phyloP scores from a whole-genome alignment of 2,888 invertebrate species.

The Limnephilus lunatus region DNA sequence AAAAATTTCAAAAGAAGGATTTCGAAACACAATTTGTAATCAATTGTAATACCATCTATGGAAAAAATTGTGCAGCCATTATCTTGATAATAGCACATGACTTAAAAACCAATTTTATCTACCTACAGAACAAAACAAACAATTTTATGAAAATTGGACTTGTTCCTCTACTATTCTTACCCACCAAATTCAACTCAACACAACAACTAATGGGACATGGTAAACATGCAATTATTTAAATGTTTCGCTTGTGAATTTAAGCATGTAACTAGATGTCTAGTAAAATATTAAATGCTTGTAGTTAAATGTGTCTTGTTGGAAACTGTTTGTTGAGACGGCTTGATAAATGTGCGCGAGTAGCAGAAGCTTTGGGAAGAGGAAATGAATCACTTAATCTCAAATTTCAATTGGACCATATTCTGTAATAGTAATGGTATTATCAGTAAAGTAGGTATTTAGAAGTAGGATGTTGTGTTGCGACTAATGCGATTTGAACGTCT shows the following conservation, averaged over 20 bases:
- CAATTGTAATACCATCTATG: too few relatives aligned
- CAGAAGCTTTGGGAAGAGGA: not conserved
- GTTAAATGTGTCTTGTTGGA: not conserved
- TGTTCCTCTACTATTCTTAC: too few relatives aligned
- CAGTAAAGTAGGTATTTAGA: not conserved
- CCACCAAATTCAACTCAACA: too few relatives aligned
- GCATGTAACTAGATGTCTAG: not conserved
- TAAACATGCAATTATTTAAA: conserved; percentile 39
- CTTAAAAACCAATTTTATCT: too few relatives aligned
- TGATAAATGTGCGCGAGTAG: not conserved
- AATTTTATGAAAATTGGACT: too few relatives aligned
- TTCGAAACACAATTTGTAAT: too few relatives aligned
- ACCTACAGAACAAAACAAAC: too few relatives aligned
- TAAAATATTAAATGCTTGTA: not conserved
- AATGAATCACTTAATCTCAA: not conserved
- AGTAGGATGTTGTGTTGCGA: not conserved
- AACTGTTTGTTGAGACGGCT: not conserved
- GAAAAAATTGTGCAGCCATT: too few relatives aligned
- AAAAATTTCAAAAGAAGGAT: too few relatives aligned
- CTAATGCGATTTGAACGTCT: not conserved
- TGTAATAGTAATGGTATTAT: not conserved
- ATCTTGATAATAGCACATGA: too few relatives aligned
- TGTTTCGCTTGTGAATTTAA: not conserved
- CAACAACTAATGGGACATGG: not conserved
- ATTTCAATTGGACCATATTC: not conserved